Base-by-base conservation (phyloP, 1,140 invertebrate genomes). In the Solen grandis region DNA sequence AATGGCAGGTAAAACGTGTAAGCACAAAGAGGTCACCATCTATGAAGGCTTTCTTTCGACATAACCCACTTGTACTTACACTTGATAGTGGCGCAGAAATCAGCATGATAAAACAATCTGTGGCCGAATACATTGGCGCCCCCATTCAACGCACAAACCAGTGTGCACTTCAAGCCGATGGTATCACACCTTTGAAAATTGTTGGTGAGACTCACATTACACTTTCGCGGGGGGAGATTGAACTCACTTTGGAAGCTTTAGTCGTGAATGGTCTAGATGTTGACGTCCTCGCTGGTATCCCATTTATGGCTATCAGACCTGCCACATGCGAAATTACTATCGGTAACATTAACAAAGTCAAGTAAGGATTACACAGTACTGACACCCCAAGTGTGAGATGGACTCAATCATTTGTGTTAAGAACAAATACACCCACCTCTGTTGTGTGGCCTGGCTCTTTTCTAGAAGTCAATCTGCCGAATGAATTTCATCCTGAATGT, bases 261-360 rank as follows among this genome's bases (percentile, higher is more conserved):
- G 55, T 59, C 8, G 55, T 59, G 8, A 59, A 59, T 27, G 55
- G 25, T 10, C 22, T 59, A 22, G 16, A 8, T 59, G 55, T 59
- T 0, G 76, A 85, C 16, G 54, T 83, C n/a, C 66, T 85, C 2
- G 62, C 52, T 1, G 63, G 75, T 8, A 70, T 62, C 25, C 81
- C 81, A 25, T 78, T 82, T 60, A 79, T 69, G 76, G 41, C n/a
- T n/a, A n/a, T 55, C 19, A 33, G 52, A 68, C 60, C 65, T 52
- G 41, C 65, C 19, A 68, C 14, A 35, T 46, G 70, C 14, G 31
- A 59, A 46, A 68, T 59, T 13, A 10, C 33, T n/a, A 50, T 76
- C 46, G 19, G 16, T 5, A 31, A 46, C 59, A 27, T 3, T 16
- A 38, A 50, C 19, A 46, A 46, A 46, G 41, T 46, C 8, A 8